Evolutionary conservation across 2,888 invertebrate genomes (phyloP).

Genomic region (Cosmia trapezina): DNA sequence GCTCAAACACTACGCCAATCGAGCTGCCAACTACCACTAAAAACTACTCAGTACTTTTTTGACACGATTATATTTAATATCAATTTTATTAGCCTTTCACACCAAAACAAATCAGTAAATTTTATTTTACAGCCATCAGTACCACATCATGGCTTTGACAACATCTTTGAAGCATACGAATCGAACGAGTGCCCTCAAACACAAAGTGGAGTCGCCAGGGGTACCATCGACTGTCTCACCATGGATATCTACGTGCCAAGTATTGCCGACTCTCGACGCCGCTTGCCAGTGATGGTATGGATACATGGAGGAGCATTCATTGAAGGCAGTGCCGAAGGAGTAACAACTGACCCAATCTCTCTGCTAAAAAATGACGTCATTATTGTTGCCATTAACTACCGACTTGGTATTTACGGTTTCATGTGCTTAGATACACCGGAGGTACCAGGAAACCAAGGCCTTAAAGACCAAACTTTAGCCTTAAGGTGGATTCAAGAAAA

Average conservation of each 20-base stretch:
- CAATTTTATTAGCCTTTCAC: no score
- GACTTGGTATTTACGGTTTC: slow-evolving; percentile 68
- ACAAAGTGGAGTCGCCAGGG: not conserved
- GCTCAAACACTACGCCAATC: not conserved
- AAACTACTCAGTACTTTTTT: not conserved
- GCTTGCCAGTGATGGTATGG: slow-evolving; percentile 49
- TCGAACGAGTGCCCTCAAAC: not conserved
- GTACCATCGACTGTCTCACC: not conserved
- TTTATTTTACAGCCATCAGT: slow-evolving; percentile 48
- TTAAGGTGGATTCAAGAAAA: slow-evolving; percentile 67
- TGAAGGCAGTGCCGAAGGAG: slow-evolving; percentile 10
- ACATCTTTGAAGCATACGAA: slow-evolving; percentile 56
- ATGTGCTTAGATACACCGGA: slow-evolving; percentile 62
- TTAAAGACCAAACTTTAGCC: slow-evolving; percentile 71
- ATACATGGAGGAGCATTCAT: slow-evolving; percentile 45
- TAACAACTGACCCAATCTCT: slow-evolving; percentile 11
- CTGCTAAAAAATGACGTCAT: slow-evolving; percentile 43
- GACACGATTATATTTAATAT: not conserved
- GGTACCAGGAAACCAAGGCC: slow-evolving; percentile 73
- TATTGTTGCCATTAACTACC: slow-evolving; percentile 41
- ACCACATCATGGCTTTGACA: slow-evolving; percentile 56
- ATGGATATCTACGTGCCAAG: slow-evolving; percentile 54
- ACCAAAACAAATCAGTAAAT: no score
- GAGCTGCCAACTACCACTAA: no score
- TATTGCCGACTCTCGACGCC: slow-evolving; percentile 33